Conservation (phyloP, 2,888 invertebrate genomes). For the Apodemia zela region DNA sequence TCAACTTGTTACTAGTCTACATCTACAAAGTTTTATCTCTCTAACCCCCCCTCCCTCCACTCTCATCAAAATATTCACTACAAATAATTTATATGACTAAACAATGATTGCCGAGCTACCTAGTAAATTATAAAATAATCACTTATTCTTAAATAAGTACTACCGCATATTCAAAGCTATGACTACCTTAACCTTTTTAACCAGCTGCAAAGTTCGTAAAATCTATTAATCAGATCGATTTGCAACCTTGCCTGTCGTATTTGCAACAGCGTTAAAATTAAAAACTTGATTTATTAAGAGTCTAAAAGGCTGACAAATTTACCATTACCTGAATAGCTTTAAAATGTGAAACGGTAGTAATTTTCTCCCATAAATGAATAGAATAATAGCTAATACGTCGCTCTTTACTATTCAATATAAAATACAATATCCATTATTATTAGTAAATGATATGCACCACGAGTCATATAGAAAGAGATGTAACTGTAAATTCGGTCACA, state of each 20-base stretch:
- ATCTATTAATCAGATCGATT: too few species aligned
- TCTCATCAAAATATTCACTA: too few species aligned
- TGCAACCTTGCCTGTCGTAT: background rate
- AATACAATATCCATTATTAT: conserved; percentile 17
- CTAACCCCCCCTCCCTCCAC: too few species aligned
- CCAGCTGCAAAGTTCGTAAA: too few species aligned
- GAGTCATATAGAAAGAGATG: conserved; percentile 40
- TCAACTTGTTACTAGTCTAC: too few species aligned
- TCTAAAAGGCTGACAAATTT: background rate
- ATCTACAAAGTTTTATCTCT: too few species aligned
- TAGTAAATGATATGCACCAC: conserved; percentile 48
- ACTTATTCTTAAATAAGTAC: too few species aligned
- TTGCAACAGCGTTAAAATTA: background rate
- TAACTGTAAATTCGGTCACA: conserved; percentile 71
- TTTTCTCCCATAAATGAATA: conserved; percentile 24
- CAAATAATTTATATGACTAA: too few species aligned
- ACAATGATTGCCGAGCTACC: too few species aligned
- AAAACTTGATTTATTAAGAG: background rate
- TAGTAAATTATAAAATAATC: too few species aligned
- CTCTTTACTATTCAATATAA: conserved; percentile 2
- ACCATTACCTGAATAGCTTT: background rate
- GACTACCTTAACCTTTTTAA: too few species aligned
- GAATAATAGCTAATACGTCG: conserved; percentile 13
- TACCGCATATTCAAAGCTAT: too few species aligned
- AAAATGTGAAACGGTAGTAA: conserved; percentile 12